Percentiles rank a stretch among this genome's conserved stretches.
Conservation (phyloP, 2,797 vertebrate genomes). For the Otus scops region DNA sequence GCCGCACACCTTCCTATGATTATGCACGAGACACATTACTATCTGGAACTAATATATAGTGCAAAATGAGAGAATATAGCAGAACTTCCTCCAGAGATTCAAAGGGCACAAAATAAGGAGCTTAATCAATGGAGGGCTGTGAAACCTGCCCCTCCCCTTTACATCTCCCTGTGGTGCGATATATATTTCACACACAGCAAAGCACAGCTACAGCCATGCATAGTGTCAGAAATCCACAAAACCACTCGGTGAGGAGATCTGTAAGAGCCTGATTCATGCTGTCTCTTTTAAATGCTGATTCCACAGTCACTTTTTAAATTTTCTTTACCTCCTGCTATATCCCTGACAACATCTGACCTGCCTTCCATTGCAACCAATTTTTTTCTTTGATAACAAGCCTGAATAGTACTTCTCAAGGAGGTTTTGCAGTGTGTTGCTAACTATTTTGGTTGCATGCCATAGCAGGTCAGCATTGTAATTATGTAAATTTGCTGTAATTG, state of each 20-base stretch:
- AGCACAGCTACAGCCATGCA: constrained; percentile 27
- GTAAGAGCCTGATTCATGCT: constrained; percentile 40
- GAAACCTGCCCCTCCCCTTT: neutral
- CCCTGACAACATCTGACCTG: neutral
- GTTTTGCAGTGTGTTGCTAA: neutral
- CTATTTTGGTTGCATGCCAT: neutral
- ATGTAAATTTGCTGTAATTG: constrained; percentile 31
- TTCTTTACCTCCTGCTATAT: neutral
- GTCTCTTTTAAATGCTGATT: constrained; percentile 63
- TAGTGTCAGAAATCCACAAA: constrained; percentile 47
- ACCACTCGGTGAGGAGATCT: constrained; percentile 5
- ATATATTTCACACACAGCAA: neutral
- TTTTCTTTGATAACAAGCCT: constrained; percentile 29
- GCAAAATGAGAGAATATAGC: neutral
- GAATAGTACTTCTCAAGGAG: neutral
- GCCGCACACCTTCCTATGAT: accelerated
- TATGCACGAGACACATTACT: neutral
- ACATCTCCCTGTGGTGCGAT: neutral
- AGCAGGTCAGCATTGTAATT: constrained; percentile 25
- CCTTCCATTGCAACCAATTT: neutral
- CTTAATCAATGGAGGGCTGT: neutral
- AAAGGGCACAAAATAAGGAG: neutral
- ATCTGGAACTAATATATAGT: neutral
- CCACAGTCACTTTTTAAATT: constrained; percentile 1
- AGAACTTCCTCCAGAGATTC: neutral